Base-by-base conservation (phyloP, 2,113 vertebrate genomes). In the Argyrosomus japonicus region DNA sequence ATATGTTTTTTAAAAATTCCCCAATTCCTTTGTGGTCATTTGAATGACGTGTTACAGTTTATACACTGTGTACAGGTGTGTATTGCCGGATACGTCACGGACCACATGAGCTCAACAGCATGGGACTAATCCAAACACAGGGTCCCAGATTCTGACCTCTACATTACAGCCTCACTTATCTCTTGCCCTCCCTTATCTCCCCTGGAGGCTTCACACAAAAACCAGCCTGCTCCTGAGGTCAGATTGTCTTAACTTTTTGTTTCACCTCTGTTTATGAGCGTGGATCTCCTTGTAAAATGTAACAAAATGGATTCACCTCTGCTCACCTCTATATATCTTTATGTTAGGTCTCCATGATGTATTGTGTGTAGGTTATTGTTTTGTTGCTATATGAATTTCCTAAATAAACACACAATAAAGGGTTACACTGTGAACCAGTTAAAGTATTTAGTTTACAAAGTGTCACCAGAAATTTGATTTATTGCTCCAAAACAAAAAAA, bases 141-240 rank as follows among this genome's bases (percentile, higher is more conserved):
- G 32, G 21, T 68, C n/a, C 10, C 15, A 45, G 27, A 58, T n/a
- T 68, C 50, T 74, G 29, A 10, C 64, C 27, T 65, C 48, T 29
- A 45, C n/a, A 13, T 64, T 6, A 19, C 21, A n/a, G 27, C 25
- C 14, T 79, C 23, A 71, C 15, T 50, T 23, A 43, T 10, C 62
- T 61, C 8, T 27, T 6, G 17, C 23, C 60, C 21, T 47, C 54
- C 7, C 6, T 60, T 5, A 68, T 43, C 47, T 53, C 9, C 2
- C 56, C 23, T 9, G 56, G 64, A 82, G 32, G 18, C 12, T 63
- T 25, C 40, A 43, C 17, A 63, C 14, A 32, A 75, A 40, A 57
- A 63, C 36, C 25, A 53, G 1, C 10, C 43, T 48, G 29, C 54
- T 62, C 10, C 60, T 32, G 36, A 73, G 84, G 27, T 82, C 40